Base-by-base conservation (phyloP, 2,113 vertebrate species). In the Lanius collurio region DNA sequence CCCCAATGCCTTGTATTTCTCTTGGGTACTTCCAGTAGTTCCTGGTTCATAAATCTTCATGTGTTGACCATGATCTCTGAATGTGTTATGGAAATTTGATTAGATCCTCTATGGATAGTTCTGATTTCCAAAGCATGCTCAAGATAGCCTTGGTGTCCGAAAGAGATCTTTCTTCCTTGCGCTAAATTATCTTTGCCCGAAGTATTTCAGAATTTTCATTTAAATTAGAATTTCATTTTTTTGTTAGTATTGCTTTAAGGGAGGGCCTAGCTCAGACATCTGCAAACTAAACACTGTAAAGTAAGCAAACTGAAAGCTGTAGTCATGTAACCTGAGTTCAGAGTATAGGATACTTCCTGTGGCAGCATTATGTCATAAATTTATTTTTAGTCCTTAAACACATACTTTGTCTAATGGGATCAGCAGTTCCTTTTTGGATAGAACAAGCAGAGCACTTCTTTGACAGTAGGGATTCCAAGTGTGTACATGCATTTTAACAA, bases 331-430 rank as follows among this genome's bases (percentile, higher is more conserved):
- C 52, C 30, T 11, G 71, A 94, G 68, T 86, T 94, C 76, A 74
- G 88, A 46, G 55, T 86, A 88, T 93, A 86, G 59, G 59, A 81
- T 86, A 70, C 75, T 96, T 96, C 86, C 92, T 89, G 60, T 89
- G 60, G 73, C 75, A 93, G 59, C 70, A 46, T 80, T 91, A 79
- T 52, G 85, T 95, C 78, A 91, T 83, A 13, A 39, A 50, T 33
- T 50, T 96, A 90, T 92, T 95, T 96, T 96, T 93, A 97, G 92
- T 56, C 63, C n/a, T 90, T 70, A 63, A 93, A 86, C 24, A 27
- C 19, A 20, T 69, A 20, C 50, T 65, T 95, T 65, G 26, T 86
- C 22, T 92, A 83, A 81, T 78, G 56, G 30, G 5, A 80, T 74
- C 63, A 67, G 50, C 76, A 86, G 82, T 62, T 80, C 31, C 49